Percentiles rank a stretch among this genome's conserved stretches.
phyloP scores from a whole-genome alignment of 92 coral and sea anemone species.

The Isaurus tuberculatus region DNA sequence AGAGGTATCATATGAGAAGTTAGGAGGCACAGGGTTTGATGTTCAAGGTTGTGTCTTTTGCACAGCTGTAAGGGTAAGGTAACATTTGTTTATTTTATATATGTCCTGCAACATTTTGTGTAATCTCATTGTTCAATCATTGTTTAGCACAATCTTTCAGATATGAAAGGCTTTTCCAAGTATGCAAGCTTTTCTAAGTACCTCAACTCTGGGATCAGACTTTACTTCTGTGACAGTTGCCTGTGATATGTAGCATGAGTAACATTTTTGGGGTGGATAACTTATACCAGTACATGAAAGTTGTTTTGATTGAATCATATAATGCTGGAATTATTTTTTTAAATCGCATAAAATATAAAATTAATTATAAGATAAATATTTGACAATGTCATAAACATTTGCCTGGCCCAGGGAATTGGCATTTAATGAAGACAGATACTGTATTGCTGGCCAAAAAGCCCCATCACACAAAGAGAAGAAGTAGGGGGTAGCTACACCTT shows the following conservation, averaged over 20 bases:
- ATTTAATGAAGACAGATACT: background rate
- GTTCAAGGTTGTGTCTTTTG: slow-evolving; percentile 42
- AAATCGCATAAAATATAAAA: background rate
- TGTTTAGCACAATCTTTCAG: background rate
- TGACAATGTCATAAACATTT: background rate
- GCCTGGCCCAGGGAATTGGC: background rate
- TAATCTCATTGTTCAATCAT: background rate
- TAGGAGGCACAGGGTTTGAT: slow-evolving; percentile 50
- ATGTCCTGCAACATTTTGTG: background rate
- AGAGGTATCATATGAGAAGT: background rate
- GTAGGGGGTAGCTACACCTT: background rate
- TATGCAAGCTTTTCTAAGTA: background rate
- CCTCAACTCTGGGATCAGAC: background rate
- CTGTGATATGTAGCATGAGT: background rate
- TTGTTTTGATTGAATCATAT: background rate
- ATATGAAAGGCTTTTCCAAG: background rate
- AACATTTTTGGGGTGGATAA: background rate
- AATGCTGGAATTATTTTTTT: background rate
- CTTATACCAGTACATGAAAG: background rate
- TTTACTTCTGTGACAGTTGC: background rate
- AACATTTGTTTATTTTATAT: background rate
- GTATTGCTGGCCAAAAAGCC: background rate
- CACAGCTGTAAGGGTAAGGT: slow-evolving; percentile 38
- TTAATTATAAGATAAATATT: background rate
- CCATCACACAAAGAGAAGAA: background rate